Evolutionary conservation across 30 jellyfish, hydroid and myxozoan species (phyloP), one percentile per base, ranked within the genome.

Genomic region (Phacellophora camtschatica): DNA sequence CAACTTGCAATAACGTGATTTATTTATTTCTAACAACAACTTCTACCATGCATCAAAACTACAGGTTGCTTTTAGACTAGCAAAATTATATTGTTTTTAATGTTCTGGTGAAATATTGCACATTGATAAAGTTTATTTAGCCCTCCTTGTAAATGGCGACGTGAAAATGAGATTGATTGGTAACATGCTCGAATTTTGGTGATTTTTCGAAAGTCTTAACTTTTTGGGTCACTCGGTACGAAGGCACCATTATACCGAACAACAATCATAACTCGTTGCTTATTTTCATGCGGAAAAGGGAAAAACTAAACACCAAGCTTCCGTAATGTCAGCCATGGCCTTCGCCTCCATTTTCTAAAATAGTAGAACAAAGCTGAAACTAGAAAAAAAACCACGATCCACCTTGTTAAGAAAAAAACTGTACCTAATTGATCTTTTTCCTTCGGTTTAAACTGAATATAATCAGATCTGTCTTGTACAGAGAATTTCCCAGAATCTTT

Each of bases 301-400:
- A 23, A 30, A 5, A 9, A 5, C 41, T 30, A 62, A 20, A 62
- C 45, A 33, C 56, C 54, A 5, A 80, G 61, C 33, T 67, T 64
- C 36, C 84, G 24, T 2, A 50, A 45, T 19, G 34, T 16, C n/a
- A 70, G 24, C 10, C 30, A 18, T 18, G 25, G 41, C 19, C 36
- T 64, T 65, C 91, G 35, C 18, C 68, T 58, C 82, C 82, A 80
- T 53, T 64, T 80, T 28, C 91, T 59, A 41, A 70, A 49, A 50
- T 28, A 45, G 51, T 80, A 80, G 20, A 66, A 36, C 11, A 43
- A 66, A 4, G 49, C 16, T n/a, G 77, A 19, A 66, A 80, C 70
- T 20, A 80, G 36, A 32, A 36, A 56, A 56, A 80, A 65, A 29
- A 80, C 77, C 8, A 65, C 55, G 7, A 57, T 27, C 83, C 91